These are phyloP conservation scores for Eueremaeus valkanovi DNA, from an alignment of 2,888 invertebrate genomes.

Conservation along the genomic window DNA sequence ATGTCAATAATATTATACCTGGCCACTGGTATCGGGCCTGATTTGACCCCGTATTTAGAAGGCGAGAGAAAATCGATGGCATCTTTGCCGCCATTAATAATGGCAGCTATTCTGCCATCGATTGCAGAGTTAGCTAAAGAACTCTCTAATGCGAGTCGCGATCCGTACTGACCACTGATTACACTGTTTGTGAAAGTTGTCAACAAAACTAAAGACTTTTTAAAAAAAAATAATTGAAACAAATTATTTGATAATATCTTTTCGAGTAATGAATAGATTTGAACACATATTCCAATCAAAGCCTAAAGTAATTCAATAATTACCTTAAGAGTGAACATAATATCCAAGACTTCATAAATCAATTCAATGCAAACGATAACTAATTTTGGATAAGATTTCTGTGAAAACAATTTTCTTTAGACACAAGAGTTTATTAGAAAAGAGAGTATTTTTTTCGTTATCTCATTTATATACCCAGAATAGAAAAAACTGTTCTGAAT, in stretches of 20 bases:
- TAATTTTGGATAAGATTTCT: not conserved
- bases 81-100: not conserved
- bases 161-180: not conserved
- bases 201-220: not conserved
- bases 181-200: not conserved
- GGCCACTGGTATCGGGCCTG: not conserved
- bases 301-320: no score
- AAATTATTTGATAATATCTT: not conserved
- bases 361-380: not conserved
- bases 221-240: not conserved
- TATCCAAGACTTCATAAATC: not conserved
- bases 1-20: not conserved
- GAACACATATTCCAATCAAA: not conserved
- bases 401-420: not conserved
- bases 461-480: no score
- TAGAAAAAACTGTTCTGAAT: no score
- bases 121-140: not conserved
- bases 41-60: no score
- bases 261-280: not conserved
- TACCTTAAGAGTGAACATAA: not conserved
- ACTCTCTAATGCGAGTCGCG: not conserved
- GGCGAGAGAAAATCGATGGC: not conserved
- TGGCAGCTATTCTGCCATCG: constrained; percentile 9
- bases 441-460: no score
- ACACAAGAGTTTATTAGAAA: not conserved